A percentile compares a stretch with the other conserved stretches of the same genome.
Conservation (phyloP, 2,113 vertebrate species). For the Chionodraco myersi region DNA sequence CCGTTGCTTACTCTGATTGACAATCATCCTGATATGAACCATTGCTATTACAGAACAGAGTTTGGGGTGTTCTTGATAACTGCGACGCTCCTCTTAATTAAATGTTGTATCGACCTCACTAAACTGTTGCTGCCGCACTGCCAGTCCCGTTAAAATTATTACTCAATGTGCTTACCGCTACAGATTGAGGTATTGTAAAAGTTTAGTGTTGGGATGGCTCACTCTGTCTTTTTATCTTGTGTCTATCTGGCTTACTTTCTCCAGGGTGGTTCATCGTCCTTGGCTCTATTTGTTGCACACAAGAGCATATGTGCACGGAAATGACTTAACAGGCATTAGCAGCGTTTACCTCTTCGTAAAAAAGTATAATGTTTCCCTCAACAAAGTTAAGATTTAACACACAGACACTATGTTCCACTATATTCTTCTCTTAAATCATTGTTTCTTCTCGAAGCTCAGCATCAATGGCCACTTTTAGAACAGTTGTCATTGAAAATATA, state of each 20-base stretch:
- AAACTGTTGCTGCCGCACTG: conserved; percentile 57
- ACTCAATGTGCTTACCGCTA: conserved; percentile 41
- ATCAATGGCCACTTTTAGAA: conserved; percentile 8
- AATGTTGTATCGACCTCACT: conserved; percentile 68
- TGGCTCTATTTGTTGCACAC: neutral
- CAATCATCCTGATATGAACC: conserved; percentile 47
- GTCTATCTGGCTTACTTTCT: neutral
- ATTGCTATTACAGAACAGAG: conserved; percentile 37
- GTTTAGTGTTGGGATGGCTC: conserved; percentile 57
- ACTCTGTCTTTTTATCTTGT: conserved; percentile 17
- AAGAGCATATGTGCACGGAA: neutral
- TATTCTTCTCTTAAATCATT: neutral
- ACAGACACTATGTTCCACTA: too few species aligned
- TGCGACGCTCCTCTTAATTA: conserved; percentile 69
- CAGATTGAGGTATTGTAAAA: conserved; percentile 58
- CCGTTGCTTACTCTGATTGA: neutral
- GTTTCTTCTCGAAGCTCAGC: neutral
- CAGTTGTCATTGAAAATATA: conserved; percentile 12
- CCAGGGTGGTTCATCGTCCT: conserved; percentile 2
- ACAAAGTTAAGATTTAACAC: too few species aligned
- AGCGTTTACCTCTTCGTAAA: too few species aligned
- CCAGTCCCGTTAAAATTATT: conserved; percentile 62
- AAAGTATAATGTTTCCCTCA: too few species aligned
- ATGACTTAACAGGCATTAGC: neutral
- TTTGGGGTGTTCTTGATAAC: conserved; percentile 48